These are phyloP conservation scores for Sturmia bella DNA, from an alignment of 2,888 invertebrate species.

Conservation along the genomic window DNA sequence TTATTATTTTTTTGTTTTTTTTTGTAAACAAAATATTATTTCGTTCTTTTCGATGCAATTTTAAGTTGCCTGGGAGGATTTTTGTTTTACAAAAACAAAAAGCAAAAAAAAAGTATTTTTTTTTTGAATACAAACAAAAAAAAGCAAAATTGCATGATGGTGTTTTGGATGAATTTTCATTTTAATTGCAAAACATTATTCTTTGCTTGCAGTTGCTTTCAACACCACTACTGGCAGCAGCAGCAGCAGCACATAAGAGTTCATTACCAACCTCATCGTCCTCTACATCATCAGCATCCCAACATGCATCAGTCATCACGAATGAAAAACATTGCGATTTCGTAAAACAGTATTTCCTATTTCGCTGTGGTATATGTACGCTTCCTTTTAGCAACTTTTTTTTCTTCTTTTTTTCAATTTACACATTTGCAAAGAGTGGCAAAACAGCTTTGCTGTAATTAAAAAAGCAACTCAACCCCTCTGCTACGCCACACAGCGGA, in stretches of 20 bases:
- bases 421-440: constrained; percentile 33
- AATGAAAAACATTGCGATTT: constrained; percentile 35
- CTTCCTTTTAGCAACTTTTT: constrained; percentile 51
- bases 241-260: constrained; percentile 57
- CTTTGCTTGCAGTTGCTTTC: constrained; percentile 48
- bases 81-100: constrained; percentile 13
- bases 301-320: constrained; percentile 25
- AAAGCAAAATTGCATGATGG: constrained; percentile 31
- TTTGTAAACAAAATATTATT: background rate
- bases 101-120: constrained; percentile 31
- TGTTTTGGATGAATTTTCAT: constrained; percentile 61
- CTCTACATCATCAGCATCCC: constrained; percentile 35
- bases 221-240: constrained; percentile 51
- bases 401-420: constrained; percentile 27
- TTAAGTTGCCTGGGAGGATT: constrained; percentile 26
- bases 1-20: constrained; percentile 33
- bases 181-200: constrained; percentile 61
- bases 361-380: constrained; percentile 44
- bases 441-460: constrained; percentile 63
- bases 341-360: constrained; percentile 48
- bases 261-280: constrained; percentile 67
- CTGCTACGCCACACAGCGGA: constrained; percentile 22
- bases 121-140: too few species aligned
- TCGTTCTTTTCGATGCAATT: constrained; percentile 28
- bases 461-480: constrained; percentile 61